phyloP scores from a whole-genome alignment of 2,888 invertebrate genomes.

The Orchesellides sinensis region DNA sequence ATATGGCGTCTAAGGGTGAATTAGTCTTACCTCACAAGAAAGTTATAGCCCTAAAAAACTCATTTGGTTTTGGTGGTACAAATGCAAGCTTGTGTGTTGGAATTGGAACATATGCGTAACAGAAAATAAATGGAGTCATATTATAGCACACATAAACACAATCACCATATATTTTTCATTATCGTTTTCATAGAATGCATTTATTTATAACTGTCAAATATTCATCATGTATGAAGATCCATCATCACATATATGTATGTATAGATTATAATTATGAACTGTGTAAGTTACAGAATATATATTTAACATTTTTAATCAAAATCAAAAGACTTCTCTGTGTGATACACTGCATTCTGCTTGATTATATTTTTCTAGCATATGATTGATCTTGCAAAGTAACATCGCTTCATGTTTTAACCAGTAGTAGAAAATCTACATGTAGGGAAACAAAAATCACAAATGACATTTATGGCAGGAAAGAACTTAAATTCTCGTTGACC shows the following conservation, averaged over 20 bases:
- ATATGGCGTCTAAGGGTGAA: constrained; percentile 76
- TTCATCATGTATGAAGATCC: constrained; percentile 55
- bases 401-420: constrained; percentile 17
- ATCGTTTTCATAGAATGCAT: constrained; percentile 6
- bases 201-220: constrained; percentile 43
- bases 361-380: not conserved
- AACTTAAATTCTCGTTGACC: constrained; percentile 26
- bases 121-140: not conserved
- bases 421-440: constrained; percentile 20
- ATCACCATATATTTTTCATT: constrained; percentile 3
- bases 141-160: not conserved
- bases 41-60: constrained; percentile 92
- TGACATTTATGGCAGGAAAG: constrained; percentile 50
- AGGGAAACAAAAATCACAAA: constrained; percentile 50
- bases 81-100: constrained; percentile 91
- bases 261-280: constrained; percentile 47
- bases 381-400: constrained; percentile 19
- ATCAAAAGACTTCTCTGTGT: not conserved
- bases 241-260: constrained; percentile 47
- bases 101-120: constrained; percentile 78
- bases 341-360: not conserved
- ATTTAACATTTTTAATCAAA: constrained; percentile 10
- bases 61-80: constrained; percentile 99
- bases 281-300: constrained; percentile 22
- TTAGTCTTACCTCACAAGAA: constrained; percentile 24